phyloP scores from a whole-genome alignment of 2,797 vertebrate genomes.

The Pseudochirops cupreus region DNA sequence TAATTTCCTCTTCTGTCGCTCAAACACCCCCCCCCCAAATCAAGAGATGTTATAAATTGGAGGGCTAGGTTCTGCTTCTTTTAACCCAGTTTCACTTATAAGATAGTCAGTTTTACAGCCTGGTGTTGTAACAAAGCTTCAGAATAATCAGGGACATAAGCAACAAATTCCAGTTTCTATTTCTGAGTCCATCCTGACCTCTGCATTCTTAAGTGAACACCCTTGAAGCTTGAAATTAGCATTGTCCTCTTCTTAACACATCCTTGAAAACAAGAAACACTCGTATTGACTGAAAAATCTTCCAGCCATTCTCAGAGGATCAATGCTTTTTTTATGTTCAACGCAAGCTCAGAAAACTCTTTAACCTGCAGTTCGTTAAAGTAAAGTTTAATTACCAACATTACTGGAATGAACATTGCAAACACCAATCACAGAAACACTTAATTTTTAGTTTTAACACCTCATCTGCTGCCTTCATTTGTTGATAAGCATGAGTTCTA shows the following conservation, averaged over 20 bases:
- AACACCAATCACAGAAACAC: conserved; percentile 64
- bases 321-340: conserved; percentile 29
- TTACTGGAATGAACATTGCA: conserved; percentile 71
- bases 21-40: background rate
- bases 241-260: conserved; percentile 25
- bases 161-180: background rate
- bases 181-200: conserved; percentile 41
- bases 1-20: background rate
- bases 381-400: conserved; percentile 71
- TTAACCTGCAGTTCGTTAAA: conserved; percentile 54
- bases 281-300: background rate
- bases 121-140: background rate
- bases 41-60: background rate
- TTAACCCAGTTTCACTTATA: background rate
- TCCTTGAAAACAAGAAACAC: conserved; percentile 4
- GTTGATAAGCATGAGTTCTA: conserved; percentile 39
- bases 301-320: conserved; percentile 1
- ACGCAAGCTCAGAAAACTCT: conserved; percentile 72
- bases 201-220: background rate
- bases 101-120: background rate
- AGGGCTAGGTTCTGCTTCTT: background rate
- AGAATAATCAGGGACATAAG: background rate
- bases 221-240: conserved; percentile 46
- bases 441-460: conserved; percentile 42
- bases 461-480: conserved; percentile 65